Percentiles rank a stretch among this genome's conserved stretches.
Conservation (phyloP, 2,888 invertebrate genomes). For the Rhingia campestris region DNA sequence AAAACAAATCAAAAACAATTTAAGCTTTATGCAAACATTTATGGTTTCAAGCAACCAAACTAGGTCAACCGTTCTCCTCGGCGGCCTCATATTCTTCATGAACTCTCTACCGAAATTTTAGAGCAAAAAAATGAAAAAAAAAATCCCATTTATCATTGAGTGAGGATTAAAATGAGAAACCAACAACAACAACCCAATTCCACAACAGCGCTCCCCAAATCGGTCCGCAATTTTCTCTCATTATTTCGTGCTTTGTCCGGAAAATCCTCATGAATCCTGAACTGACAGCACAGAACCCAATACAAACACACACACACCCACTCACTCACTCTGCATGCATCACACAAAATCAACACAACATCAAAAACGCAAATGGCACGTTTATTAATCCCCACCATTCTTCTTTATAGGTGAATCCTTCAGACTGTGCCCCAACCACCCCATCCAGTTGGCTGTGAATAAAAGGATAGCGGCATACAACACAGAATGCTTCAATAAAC, state of each 20-base stretch:
- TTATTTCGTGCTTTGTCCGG: conserved; percentile 34
- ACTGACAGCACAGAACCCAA: conserved; percentile 23
- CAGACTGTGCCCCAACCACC: conserved; percentile 36
- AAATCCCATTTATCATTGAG: conserved; percentile 47
- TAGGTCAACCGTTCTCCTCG: conserved; percentile 47
- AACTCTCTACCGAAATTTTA: conserved; percentile 17
- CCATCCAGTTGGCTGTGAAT: conserved; percentile 30
- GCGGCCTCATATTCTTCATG: conserved; percentile 24
- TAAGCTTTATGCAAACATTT: conserved; percentile 60
- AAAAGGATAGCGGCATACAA: conserved; percentile 16
- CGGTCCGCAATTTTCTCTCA: conserved; percentile 55
- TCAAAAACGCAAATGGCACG: conserved; percentile 57
- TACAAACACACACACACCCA: conserved; percentile 24
- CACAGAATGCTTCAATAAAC: conserved; percentile 17
- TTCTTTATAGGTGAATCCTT: conserved; percentile 68
- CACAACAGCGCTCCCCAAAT: conserved; percentile 35
- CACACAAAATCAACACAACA: conserved; percentile 53
- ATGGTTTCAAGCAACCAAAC: conserved; percentile 40
- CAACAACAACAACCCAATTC: background rate
- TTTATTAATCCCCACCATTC: conserved; percentile 70
- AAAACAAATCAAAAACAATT: conserved; percentile 45
- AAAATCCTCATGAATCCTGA: conserved; percentile 41
- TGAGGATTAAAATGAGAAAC: conserved; percentile 25
- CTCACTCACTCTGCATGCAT: background rate
- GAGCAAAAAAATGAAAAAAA: conserved; percentile 22